Conservation (phyloP, 2,888 invertebrate genomes). For the Neoaliturus tenellus region DNA sequence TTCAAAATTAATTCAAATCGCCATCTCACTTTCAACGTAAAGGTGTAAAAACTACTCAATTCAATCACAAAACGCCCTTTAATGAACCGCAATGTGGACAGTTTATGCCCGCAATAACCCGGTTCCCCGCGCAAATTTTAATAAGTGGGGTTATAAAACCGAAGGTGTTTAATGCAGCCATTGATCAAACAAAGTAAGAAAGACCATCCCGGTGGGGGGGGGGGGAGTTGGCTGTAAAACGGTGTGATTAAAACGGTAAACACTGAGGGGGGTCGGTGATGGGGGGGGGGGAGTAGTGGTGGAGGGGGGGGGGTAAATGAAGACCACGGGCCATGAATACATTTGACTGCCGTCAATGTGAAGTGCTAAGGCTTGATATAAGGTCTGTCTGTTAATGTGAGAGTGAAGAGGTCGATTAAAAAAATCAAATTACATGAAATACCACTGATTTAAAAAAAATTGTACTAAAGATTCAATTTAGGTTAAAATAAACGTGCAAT, state of each 20-base stretch:
- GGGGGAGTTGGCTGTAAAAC: slow-evolving; percentile 5
- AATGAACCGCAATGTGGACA: background rate
- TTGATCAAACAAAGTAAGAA: slow-evolving; percentile 33
- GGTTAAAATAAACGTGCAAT: too few species aligned
- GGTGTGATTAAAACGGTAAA: slow-evolving; percentile 30
- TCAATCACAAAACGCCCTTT: background rate
- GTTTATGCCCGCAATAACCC: background rate
- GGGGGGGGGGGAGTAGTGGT: background rate
- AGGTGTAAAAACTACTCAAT: too few species aligned
- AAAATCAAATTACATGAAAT: too few species aligned
- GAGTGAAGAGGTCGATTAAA: too few species aligned
- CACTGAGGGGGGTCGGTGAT: background rate
- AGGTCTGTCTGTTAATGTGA: too few species aligned
- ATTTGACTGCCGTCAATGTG: slow-evolving; percentile 15
- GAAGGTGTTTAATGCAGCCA: slow-evolving; percentile 23
- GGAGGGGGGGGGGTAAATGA: background rate
- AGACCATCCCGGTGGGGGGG: background rate
- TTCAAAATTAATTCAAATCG: too few species aligned
- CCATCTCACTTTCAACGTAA: too few species aligned
- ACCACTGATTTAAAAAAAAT: too few species aligned
- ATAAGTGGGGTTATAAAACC: background rate
- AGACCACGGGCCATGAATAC: slow-evolving; percentile 19
- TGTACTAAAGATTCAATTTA: too few species aligned
- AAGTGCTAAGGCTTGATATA: too few species aligned
- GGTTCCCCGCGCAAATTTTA: slow-evolving; percentile 6